Evolutionary conservation across 2,888 invertebrate genomes (phyloP).

Genomic region (Sarcophaga caerulescens): DNA sequence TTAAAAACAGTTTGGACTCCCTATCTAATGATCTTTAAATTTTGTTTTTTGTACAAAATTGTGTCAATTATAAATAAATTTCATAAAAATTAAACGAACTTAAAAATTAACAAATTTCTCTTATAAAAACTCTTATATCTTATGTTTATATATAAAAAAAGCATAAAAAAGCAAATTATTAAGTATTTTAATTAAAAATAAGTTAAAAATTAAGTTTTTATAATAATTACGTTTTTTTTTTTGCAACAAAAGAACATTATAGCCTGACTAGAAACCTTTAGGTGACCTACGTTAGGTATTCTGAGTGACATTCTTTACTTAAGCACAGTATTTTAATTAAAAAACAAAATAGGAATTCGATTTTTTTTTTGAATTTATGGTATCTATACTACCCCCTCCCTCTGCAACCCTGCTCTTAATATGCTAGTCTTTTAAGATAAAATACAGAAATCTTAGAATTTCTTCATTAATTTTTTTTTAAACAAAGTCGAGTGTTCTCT

Average conservation of each 20-base stretch:
- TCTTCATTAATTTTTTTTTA: background rate
- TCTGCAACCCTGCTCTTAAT: background rate
- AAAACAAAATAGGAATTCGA: background rate
- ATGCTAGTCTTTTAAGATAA: constrained; percentile 7
- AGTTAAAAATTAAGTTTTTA: no score
- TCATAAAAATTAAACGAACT: constrained; percentile 44
- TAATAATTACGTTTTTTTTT: constrained; percentile 38
- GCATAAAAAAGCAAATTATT: no score
- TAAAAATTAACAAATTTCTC: constrained; percentile 16
- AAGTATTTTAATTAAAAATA: no score
- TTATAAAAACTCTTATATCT: no score
- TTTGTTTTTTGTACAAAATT: constrained; percentile 71
- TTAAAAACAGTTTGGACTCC: constrained; percentile 61
- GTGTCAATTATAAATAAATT: constrained; percentile 69
- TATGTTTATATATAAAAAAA: no score
- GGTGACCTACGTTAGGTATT: constrained; percentile 62
- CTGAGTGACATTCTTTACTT: constrained; percentile 67
- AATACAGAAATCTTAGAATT: constrained; percentile 30
- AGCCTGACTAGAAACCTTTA: constrained; percentile 55
- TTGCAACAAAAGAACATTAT: constrained; percentile 14
- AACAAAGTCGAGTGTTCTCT: constrained; percentile 75
- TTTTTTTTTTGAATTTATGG: background rate
- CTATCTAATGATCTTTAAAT: constrained; percentile 58
- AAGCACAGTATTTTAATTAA: constrained; percentile 58
- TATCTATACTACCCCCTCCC: background rate